Base-by-base conservation (phyloP, 2,797 vertebrate genomes). In the Heterohyrax brucei region DNA sequence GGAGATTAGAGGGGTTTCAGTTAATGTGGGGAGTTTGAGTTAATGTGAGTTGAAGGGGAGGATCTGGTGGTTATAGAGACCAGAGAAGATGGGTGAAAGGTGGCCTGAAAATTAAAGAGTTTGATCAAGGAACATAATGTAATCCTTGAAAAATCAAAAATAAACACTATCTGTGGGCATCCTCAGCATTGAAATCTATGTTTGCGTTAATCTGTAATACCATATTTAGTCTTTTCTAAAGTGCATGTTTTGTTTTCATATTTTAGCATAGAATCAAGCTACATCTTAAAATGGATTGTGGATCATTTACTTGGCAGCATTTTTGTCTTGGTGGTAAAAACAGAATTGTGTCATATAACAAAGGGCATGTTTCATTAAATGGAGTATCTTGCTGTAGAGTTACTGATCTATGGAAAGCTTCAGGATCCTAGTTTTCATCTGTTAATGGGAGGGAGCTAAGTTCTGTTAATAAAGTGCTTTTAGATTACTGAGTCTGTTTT, bases 391-490 rank as follows among this genome's bases (percentile, higher is more conserved):
- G 48, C 66, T 64, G 0, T 46, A 86, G 68, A 59, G 59, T 68
- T 66, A 1, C 33, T 62, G 78, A 53, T 80, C 89, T 83, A 14
- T 1, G 3, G 46, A 22, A 33, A 93, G 61, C 26, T 81, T 70
- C 78, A 75, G 82, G 68, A 64, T 64, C 56, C 4, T 6, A 77
- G 21, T 84, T 93, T 33, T 64, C 48, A 53, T 5, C 80, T 14
- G 10, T 84, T 95, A 87, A 78, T 48, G 68, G 0, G 1, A 77
- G 44, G 50, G 14, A 77, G 75, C 93, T 73, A 66, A 73, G 22
- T 81, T 92, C 87, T 84, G 50, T 46, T 76, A 62, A 92, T 82
- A 62, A 89, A 72, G 80, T 88, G 30, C 24, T 4, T 72, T 95
- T 84, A 79, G 46, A 79, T 82, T 83, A 21, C 75, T 62, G 50